These are phyloP conservation scores for Lepidurus couesii DNA, from an alignment of 1,140 invertebrate species.

Conservation along the genomic window DNA sequence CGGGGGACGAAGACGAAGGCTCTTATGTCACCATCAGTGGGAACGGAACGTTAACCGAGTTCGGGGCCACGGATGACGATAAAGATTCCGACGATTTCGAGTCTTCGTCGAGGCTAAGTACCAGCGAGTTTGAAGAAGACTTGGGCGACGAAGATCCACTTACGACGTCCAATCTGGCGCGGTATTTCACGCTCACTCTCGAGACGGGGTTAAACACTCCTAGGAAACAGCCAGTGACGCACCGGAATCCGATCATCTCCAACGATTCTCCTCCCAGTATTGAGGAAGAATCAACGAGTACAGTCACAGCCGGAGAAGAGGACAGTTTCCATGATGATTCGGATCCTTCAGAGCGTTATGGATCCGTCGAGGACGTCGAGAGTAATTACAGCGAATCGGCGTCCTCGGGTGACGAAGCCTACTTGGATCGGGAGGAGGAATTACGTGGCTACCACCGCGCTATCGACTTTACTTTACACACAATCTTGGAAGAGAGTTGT, in stretches of 20 bases:
- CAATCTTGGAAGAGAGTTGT: slow-evolving; percentile 88
- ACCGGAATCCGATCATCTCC: slow-evolving; percentile 36
- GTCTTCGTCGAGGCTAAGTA: slow-evolving; percentile 26
- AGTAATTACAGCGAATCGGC: slow-evolving; percentile 40
- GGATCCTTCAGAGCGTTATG: slow-evolving; percentile 35
- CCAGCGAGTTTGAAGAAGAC: slow-evolving; percentile 34
- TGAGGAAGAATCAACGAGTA: slow-evolving; percentile 34
- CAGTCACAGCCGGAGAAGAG: slow-evolving; percentile 34
- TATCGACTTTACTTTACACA: slow-evolving; percentile 84
- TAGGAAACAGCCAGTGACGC: slow-evolving; percentile 33
- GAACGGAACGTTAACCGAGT: slow-evolving; percentile 31
- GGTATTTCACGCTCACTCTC: slow-evolving; percentile 37
- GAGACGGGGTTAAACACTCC: slow-evolving; percentile 36
- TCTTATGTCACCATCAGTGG: slow-evolving; percentile 30
- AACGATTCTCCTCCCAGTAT: slow-evolving; percentile 37
- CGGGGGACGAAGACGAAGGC: slow-evolving; percentile 23
- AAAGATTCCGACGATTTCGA: slow-evolving; percentile 35
- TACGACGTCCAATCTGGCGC: slow-evolving; percentile 31
- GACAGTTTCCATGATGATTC: slow-evolving; percentile 30
- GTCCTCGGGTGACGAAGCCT: slow-evolving; percentile 46
- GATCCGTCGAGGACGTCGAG: slow-evolving; percentile 40
- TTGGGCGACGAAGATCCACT: slow-evolving; percentile 23
- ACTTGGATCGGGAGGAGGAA: slow-evolving; percentile 67
- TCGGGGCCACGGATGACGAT: background rate
- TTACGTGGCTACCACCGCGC: slow-evolving; percentile 66